Evolutionary conservation across 1,140 invertebrate species (phyloP).

Genomic region (Plodia interpunctella): DNA sequence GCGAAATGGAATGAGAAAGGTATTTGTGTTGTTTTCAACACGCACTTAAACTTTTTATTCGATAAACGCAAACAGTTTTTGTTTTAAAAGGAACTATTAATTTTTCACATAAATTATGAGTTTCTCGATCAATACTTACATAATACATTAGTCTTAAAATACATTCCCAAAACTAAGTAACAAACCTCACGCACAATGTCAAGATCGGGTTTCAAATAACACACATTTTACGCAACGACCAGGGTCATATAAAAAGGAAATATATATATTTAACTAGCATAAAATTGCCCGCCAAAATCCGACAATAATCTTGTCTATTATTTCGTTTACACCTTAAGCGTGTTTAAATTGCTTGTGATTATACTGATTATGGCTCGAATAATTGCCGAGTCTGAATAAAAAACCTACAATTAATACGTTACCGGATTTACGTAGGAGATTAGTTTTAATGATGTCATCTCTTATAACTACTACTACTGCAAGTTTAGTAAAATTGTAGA

Average conservation of each 20-base stretch:
- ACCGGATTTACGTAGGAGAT: slow-evolving; percentile 2
- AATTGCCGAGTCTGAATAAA: not conserved
- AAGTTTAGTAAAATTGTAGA: no score
- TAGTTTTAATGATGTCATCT: not conserved
- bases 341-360: slow-evolving; percentile 1
- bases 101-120: no score
- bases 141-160: no score
- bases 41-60: no score
- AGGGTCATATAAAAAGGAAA: not conserved
- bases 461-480: not conserved
- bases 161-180: no score
- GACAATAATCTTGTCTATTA: not conserved
- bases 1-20: not conserved
- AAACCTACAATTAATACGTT: not conserved
- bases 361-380: slow-evolving; percentile 4
- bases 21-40: not conserved
- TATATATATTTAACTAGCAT: not conserved
- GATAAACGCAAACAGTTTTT: no score
- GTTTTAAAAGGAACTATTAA: no score
- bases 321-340: slow-evolving; percentile 6
- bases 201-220: not conserved
- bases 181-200: not conserved
- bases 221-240: not conserved
- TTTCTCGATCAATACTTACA: no score
- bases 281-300: slow-evolving; percentile 2